A percentile compares a stretch with the other conserved stretches of the same genome.
These are phyloP conservation scores for Holothuria scabra DNA, from an alignment of 53 echinoderm and acorn worm species.

Conservation along the genomic window DNA sequence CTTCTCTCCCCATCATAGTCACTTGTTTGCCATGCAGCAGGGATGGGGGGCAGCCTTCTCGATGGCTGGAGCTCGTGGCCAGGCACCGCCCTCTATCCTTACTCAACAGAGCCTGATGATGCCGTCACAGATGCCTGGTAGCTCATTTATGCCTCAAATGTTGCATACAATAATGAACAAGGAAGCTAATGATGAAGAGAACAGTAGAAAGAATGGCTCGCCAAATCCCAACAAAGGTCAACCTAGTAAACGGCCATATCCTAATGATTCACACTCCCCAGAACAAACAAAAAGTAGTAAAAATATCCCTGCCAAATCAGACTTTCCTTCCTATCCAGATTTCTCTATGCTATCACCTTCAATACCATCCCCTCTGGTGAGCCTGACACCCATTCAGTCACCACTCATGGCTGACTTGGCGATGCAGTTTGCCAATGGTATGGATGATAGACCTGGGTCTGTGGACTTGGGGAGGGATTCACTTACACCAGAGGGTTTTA, in stretches of 20 bases:
- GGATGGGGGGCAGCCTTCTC: slow-evolving; percentile 52
- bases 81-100: slow-evolving; percentile 73
- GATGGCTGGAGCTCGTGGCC: slow-evolving; percentile 32
- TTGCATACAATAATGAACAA: slow-evolving; percentile 41
- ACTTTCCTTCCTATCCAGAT: slow-evolving; percentile 64
- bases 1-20: slow-evolving; percentile 73
- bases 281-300: slow-evolving; percentile 77
- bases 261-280: slow-evolving; percentile 69
- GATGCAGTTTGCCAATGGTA: slow-evolving; percentile 40
- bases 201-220: slow-evolving; percentile 50
- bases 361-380: slow-evolving; percentile 61
- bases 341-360: slow-evolving; percentile 82
- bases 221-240: slow-evolving; percentile 55
- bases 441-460: slow-evolving; percentile 48
- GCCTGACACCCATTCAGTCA: slow-evolving; percentile 61
- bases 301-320: slow-evolving; percentile 64
- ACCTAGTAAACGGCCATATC: slow-evolving; percentile 67
- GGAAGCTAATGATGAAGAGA: not conserved
- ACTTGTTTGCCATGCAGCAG: slow-evolving; percentile 77
- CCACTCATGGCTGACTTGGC: slow-evolving; percentile 53
- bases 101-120: slow-evolving; percentile 62
- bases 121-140: slow-evolving; percentile 43
- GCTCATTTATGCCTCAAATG: slow-evolving; percentile 51
- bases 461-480: slow-evolving; percentile 65
- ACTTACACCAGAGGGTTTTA: slow-evolving; percentile 71